A percentile compares a stretch with the other conserved stretches of the same genome.
Evolutionary conservation across 1,140 invertebrate species (phyloP).

Genomic region (Pogonus chalceus): DNA sequence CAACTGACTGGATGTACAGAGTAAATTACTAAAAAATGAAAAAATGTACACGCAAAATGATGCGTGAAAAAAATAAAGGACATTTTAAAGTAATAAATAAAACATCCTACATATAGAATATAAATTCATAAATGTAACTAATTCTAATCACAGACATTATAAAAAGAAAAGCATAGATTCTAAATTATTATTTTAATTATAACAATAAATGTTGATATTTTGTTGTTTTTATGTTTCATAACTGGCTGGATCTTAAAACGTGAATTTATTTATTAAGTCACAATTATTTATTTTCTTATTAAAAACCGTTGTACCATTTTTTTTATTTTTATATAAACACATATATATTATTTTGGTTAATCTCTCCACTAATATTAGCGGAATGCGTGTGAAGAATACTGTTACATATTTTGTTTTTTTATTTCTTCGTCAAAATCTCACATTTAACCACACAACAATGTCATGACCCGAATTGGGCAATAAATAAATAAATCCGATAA

Average conservation of each 20-base stretch:
- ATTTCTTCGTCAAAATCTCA: background rate
- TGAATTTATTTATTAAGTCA: background rate
- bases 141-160: slow-evolving; percentile 1
- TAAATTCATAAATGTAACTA: slow-evolving; percentile 1
- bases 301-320: background rate
- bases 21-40: background rate
- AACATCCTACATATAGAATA: background rate
- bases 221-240: background rate
- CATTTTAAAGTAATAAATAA: background rate
- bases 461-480: background rate
- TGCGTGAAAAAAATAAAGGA: background rate
- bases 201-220: background rate
- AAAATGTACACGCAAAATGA: background rate
- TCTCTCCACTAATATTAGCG: background rate
- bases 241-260: background rate
- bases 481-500: background rate
- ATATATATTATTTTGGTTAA: background rate
- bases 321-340: background rate
- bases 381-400: slow-evolving; percentile 6
- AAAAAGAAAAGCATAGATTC: background rate
- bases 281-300: background rate
- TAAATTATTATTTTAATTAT: background rate
- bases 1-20: slow-evolving; percentile 2
- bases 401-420: background rate
- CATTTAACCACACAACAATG: background rate